Conservation (phyloP, 2,113 vertebrate species). For the Ameiurus melas region DNA sequence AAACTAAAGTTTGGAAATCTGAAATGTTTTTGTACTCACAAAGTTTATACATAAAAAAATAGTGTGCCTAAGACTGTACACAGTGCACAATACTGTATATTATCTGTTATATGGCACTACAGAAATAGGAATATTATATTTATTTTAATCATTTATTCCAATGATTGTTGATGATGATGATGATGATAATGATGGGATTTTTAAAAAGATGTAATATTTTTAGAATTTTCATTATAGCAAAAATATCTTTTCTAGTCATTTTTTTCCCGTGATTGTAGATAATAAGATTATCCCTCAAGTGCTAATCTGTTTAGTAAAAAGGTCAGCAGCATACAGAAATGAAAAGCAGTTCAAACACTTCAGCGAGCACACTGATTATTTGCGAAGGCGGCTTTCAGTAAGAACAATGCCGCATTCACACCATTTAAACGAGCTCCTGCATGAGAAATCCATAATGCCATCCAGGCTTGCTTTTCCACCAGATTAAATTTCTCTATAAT, state of each 20-base stretch:
- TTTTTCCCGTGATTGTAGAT: not conserved
- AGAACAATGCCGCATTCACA: constrained; percentile 11
- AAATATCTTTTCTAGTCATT: not conserved
- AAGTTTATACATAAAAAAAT: too few relatives aligned
- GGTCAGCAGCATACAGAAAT: not conserved
- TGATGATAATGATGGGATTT: not conserved
- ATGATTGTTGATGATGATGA: too few relatives aligned
- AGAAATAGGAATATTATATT: not conserved
- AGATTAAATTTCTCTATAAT: constrained; percentile 14
- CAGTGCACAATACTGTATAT: not conserved
- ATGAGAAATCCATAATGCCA: not conserved
- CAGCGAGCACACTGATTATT: not conserved
- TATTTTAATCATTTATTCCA: too few relatives aligned
- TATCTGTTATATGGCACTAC: not conserved
- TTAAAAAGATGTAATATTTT: not conserved
- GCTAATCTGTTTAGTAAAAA: constrained; percentile 14
- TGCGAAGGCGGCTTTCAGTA: constrained; percentile 3
- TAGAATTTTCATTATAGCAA: not conserved
- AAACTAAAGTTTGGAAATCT: too few relatives aligned
- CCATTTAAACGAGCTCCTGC: not conserved
- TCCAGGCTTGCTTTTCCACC: not conserved
- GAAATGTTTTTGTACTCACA: too few relatives aligned
- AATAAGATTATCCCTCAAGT: not conserved
- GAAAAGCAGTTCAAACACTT: constrained; percentile 16
- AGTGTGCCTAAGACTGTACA: too few relatives aligned